Base-by-base conservation (phyloP, 2,888 invertebrate species). In the Clusia tigrina region DNA sequence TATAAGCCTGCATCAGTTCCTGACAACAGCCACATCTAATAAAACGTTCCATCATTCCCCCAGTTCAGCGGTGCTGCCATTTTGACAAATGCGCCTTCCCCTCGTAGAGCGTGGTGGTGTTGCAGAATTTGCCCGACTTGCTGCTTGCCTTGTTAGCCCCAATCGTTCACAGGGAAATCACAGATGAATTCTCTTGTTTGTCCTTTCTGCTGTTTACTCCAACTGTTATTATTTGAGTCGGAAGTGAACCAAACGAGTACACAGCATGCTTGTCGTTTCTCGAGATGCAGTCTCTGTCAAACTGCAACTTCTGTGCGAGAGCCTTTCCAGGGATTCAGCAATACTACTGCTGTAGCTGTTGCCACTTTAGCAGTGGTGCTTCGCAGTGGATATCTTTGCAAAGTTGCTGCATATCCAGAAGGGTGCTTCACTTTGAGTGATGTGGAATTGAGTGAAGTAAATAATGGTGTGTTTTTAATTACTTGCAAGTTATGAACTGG, bases 71-170 rank as follows among this genome's bases (percentile, higher is more conserved):
- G 18, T 12, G 17, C 18, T 55, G 37, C 20, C 60, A 63, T 51
- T 59, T 66, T 64, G 62, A 60, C 63, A 62, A 66, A 64, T 62
- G 62, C 57, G 54, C 51, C 32, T 51, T 58, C 24, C 62, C 61
- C 58, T 61, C 53, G 22, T 26, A 56, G 46, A 55, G 59, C 9
- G 42, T 42, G 42, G 42, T n/a, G n/a, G 12, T 42, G 9, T 3
- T n/a, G 42, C n/a, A 42, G 9, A 9, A 12, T 32, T 32, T 32
- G 32, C 32, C 6, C 32, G 12, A 32, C 6, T 32, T 32, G 32
- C 32, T 32, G 38, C 24, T 42, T 32, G 17, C 25, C 17, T 22
- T 38, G 38, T 55, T 37, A 23, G 10, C 26, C 25, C 23, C 20
- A 23, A 23, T 32, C 48, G 24, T 55, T 37, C 37, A 57, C 22